A percentile compares a stretch with the other conserved stretches of the same genome.
Evolutionary conservation across 2,888 invertebrate genomes (phyloP).

Genomic region (Mythimna loreyi): DNA sequence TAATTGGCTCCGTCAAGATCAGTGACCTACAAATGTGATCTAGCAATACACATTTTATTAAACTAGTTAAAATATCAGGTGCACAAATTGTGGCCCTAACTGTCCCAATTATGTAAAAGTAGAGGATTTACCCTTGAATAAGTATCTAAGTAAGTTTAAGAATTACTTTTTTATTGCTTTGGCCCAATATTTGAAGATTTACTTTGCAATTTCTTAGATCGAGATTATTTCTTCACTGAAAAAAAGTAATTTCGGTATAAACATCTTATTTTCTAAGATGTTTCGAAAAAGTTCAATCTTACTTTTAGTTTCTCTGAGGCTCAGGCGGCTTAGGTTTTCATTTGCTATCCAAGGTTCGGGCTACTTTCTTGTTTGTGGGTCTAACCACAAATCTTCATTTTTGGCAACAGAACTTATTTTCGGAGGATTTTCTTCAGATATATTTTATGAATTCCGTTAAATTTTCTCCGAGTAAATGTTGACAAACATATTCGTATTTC

Average conservation of each 20-base stretch:
- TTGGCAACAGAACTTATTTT: slow-evolving; percentile 38
- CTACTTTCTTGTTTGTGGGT: slow-evolving; percentile 31
- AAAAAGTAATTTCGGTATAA: background rate
- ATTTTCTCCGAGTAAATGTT: slow-evolving; percentile 7
- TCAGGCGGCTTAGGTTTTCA: slow-evolving; percentile 36
- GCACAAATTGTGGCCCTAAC: background rate
- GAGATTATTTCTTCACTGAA: background rate
- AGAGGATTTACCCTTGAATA: background rate
- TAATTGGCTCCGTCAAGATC: no score
- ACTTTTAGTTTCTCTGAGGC: slow-evolving; percentile 24
- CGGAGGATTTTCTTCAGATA: slow-evolving; percentile 2
- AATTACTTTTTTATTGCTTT: background rate
- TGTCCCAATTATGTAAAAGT: background rate
- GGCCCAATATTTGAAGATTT: background rate
- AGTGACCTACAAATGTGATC: no score
- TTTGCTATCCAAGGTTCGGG: slow-evolving; percentile 14
- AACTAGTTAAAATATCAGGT: no score
- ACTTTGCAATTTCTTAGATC: background rate
- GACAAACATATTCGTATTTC: slow-evolving; percentile 20
- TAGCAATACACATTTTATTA: no score
- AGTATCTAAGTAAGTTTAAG: background rate
- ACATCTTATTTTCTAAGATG: background rate
- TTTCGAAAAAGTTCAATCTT: slow-evolving; percentile 30
- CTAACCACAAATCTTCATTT: slow-evolving; percentile 26
- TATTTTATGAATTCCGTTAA: slow-evolving; percentile 18